Conservation (phyloP, 2,113 vertebrate genomes). For the Crotalus helleri region DNA sequence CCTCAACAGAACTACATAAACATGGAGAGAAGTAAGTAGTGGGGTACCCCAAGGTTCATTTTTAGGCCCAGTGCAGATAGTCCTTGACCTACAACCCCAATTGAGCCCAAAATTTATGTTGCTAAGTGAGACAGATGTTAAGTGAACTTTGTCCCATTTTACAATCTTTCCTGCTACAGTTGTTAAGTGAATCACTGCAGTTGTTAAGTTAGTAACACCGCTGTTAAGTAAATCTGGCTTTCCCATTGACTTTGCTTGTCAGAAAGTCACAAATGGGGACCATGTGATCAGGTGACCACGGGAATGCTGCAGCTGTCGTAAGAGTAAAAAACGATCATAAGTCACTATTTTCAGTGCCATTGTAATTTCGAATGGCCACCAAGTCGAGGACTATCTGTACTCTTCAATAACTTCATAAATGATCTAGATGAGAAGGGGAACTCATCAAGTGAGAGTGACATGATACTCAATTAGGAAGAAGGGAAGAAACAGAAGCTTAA, state of each 20-base stretch:
- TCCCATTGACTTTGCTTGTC: not conserved
- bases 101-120: no score
- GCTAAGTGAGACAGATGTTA: no score
- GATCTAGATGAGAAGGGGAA: not conserved
- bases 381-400: not conserved
- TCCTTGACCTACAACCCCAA: no score
- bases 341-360: not conserved
- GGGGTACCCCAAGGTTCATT: no score
- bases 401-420: not conserved
- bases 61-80: no score
- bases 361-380: not conserved
- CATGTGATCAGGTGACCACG: not conserved
- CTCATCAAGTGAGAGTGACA: not conserved
- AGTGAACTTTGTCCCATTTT: no score
- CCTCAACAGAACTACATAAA: no score
- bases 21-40: no score
- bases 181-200: no score
- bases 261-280: not conserved
- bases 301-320: not conserved
- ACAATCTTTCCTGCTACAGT: no score
- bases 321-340: not conserved
- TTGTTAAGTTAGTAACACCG: not conserved
- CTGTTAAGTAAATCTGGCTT: not conserved
- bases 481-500: not conserved
- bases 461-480: not conserved